Base-by-base conservation (phyloP, 2,888 invertebrate species). In the Clusia tigrina region DNA sequence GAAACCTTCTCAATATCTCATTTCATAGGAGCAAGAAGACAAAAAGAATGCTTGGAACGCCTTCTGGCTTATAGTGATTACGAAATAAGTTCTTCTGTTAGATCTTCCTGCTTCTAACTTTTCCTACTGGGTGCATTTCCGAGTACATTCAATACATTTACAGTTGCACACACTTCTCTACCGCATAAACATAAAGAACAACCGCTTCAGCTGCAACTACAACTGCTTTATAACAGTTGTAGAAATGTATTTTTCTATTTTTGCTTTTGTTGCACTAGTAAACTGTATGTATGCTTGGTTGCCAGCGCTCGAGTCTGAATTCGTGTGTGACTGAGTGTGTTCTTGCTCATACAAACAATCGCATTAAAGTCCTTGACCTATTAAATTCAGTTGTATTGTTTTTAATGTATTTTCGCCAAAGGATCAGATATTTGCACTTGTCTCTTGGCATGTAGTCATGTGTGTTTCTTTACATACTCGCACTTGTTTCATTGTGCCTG, bases 331-430 rank as follows among this genome's bases (percentile, higher is more conserved):
- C 20, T 48, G 22, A 2, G 18, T 48, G 48, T 48, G 48, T 48
- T 48, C 20, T 6, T 48, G 48, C 22, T 48, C 5, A 20, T 48
- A 48, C 5, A 48, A 18, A 22, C 15, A 48, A 42, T 15, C 42
- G n/a, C 42, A 48, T 48, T 22, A 48, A 48, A 48, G 48, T 48
- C 48, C 48, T 48, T 48, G 48, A 48, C 48, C 48, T 48, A 48
- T 48, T 48, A 48, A 48, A 48, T 48, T 42, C 42, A 3, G 15
- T 42, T 42, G 42, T 42, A 42, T 42, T 42, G n/a, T 42, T 48
- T 18, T 48, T 20, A n/a, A 6, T 6, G 10, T 48, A 20, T 48
- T 20, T 2, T 22, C 9, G 20, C 18, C 22, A 22, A 5, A 48
- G 48, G 18, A 48, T 48, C 22, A 48, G 3, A 20, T 48, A 48